Evolutionary conservation across 2,113 vertebrate genomes (phyloP).

Genomic region (Azemiops feae): DNA sequence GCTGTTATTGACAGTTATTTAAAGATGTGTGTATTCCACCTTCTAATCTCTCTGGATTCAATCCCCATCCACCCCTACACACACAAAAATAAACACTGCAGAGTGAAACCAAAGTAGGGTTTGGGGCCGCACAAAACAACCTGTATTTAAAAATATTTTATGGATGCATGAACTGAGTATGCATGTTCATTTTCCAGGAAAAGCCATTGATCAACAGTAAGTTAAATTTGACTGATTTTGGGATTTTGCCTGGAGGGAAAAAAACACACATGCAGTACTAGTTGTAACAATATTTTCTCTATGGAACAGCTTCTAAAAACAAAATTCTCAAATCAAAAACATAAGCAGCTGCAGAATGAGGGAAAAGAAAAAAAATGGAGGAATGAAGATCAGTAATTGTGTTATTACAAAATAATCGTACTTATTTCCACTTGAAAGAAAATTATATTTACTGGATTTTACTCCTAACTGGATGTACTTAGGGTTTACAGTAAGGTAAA

Average conservation of each 20-base stretch:
- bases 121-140: neutral
- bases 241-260: neutral
- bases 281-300: neutral
- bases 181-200: neutral
- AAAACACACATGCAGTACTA: neutral
- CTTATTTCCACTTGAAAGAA: neutral
- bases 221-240: neutral
- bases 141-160: neutral
- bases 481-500: neutral
- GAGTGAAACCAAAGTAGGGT: neutral
- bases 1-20: slow-evolving; percentile 2
- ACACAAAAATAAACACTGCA: neutral
- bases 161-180: neutral
- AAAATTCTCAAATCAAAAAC: neutral
- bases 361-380: neutral
- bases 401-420: neutral
- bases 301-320: slow-evolving; percentile 1
- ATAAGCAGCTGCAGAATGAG: neutral
- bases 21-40: neutral
- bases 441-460: neutral
- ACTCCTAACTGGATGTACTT: neutral
- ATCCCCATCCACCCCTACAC: neutral
- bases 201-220: neutral
- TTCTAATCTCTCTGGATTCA: neutral
- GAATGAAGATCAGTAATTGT: neutral